A percentile compares a stretch with the other conserved stretches of the same genome.
phyloP scores from a whole-genome alignment of 2,888 invertebrate genomes.

The Platerodrilus igneus region DNA sequence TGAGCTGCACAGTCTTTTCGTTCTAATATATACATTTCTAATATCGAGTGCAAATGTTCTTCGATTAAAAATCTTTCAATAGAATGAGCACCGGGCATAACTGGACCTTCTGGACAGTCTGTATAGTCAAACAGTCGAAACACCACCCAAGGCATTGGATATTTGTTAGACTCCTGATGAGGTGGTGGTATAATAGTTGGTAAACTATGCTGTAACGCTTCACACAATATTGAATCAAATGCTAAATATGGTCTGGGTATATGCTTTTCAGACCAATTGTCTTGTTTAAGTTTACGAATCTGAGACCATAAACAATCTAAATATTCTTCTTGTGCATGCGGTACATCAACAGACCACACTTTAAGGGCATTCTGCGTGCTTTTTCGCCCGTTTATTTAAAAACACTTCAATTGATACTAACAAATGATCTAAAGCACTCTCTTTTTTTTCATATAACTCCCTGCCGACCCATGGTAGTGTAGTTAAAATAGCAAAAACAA shows the following conservation, averaged over 20 bases:
- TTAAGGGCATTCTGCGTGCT: conserved; percentile 88
- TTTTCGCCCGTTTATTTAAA: conserved; percentile 85
- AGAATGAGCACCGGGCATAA: conserved; percentile 92
- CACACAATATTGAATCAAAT: conserved; percentile 91
- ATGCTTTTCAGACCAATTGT: conserved; percentile 97
- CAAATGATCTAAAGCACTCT: conserved; percentile 85
- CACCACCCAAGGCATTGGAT: conserved; percentile 92
- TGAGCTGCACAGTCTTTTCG: conserved; percentile 94
- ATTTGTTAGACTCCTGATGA: conserved; percentile 83
- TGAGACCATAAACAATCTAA: conserved; percentile 92
- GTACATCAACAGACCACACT: conserved; percentile 92
- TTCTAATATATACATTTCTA: conserved; percentile 82
- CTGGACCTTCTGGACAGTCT: conserved; percentile 91
- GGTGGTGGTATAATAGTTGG: conserved; percentile 88
- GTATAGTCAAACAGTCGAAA: conserved; percentile 98
- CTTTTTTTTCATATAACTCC: conserved; percentile 94
- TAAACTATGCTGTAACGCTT: conserved; percentile 92
- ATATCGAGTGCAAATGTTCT: conserved; percentile 91
- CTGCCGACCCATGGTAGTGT: conserved; percentile 94
- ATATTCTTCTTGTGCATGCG: conserved; percentile 95
- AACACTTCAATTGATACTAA: conserved; percentile 88
- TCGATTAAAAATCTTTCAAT: conserved; percentile 97
- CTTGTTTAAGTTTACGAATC: conserved; percentile 82
- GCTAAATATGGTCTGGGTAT: conserved; percentile 93
- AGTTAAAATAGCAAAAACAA: conserved; percentile 83